Base-by-base conservation (phyloP, 2,113 vertebrate genomes). In the Perca flavescens region DNA sequence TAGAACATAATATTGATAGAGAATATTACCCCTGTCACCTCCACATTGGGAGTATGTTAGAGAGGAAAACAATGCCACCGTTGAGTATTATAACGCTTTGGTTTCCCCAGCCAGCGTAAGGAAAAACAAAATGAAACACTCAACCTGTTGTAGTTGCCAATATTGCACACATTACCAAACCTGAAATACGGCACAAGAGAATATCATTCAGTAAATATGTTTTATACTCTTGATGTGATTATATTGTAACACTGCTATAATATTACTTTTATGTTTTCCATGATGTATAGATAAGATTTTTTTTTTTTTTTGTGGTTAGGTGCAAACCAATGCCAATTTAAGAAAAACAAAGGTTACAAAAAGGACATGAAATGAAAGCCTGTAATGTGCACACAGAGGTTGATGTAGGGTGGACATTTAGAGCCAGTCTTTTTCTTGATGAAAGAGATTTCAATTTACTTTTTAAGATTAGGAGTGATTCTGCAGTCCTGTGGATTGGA, bases 391-490 rank as follows among this genome's bases (percentile, higher is more conserved):
- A 22, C 7, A 19, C 68, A 69, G 63, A 62, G 53, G 7, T 36
- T 36, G 49, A 40, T 49, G 22, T 34, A 56, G 25, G 19, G 36
- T 25, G 9, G 28, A n/a, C 68, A 75, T 84, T 66, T 68, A 60
- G 80, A 76, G 47, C 56, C 56, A 60, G 61, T 61, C 52, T 64
- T 22, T 64, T 69, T 61, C 52, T 64, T 22, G 31, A 65, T 57
- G 36, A 76, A 50, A 78, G 56, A 64, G 79, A 79, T 86, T 84
- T 86, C 69, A 76, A 65, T 85, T 77, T 68, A 40, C 50, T 47
- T 50, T 49, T 82, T 31, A 68, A 76, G 60, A 84, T 84, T 63
- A 60, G 54, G 43, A 79, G 31, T 54, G 74, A 76, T 54, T 76
- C 46, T 60, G 66, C 73, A 69, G 53, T 73, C 28, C 61, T 60